phyloP scores from a whole-genome alignment of 2,113 vertebrate species.

The Sinocyclocheilus anshuiensis region DNA sequence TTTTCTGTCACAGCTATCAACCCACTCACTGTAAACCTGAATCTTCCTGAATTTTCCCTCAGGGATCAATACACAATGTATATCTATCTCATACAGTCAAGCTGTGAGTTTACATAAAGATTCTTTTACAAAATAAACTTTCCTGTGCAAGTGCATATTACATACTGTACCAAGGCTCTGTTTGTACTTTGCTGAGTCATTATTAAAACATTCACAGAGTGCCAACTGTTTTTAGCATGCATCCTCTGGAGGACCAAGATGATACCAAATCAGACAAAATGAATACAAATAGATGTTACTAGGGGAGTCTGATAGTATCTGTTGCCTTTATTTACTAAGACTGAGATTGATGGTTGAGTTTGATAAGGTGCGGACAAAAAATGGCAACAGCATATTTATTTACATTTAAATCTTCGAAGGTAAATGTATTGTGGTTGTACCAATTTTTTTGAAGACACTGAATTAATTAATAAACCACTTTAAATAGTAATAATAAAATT shows the following conservation, averaged over 20 bases:
- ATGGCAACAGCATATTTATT: not conserved
- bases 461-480: no score
- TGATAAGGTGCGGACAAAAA: not conserved
- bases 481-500: no score
- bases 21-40: not conserved
- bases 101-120: conserved; percentile 8
- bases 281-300: conserved; percentile 28
- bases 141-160: conserved; percentile 13
- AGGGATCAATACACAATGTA: not conserved
- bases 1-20: not conserved
- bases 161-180: conserved; percentile 34
- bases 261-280: conserved; percentile 14
- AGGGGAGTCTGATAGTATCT: conserved; percentile 13
- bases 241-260: conserved; percentile 30
- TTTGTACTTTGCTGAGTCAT: conserved; percentile 38
- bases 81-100: not conserved
- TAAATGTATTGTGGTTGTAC: not conserved
- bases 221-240: conserved; percentile 22
- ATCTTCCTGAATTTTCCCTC: not conserved
- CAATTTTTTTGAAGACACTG: no score
- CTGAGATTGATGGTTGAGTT: not conserved
- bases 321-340: not conserved
- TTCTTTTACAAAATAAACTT: conserved; percentile 2
- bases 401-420: not conserved
- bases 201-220: conserved; percentile 31